Base-by-base conservation (phyloP, 2,888 invertebrate genomes). In the Sycophila texana region DNA sequence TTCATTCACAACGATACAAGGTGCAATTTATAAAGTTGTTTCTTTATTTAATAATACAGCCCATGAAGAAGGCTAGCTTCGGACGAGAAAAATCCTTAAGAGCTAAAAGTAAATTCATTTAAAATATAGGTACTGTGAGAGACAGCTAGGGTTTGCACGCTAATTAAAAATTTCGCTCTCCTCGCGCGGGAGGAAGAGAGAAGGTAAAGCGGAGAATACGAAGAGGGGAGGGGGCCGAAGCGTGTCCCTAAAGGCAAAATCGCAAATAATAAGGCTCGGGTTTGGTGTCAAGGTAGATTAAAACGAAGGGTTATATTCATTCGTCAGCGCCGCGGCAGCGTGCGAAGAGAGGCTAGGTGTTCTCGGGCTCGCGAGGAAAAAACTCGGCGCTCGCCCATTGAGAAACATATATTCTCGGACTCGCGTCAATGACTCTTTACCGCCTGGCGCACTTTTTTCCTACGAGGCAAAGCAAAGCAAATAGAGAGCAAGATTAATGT, bases 401-500 rank as follows among this genome's bases (percentile, higher is more conserved):
- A 73, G 68, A 74, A 58, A 47, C 63, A 55, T 55, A 47, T 67
- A 67, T 66, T 60, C 72, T 18, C 30, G 13, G 4, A 3, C 53
- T 14, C 72, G 67, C 73, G 73, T 77, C 77, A 77, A 73, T 77
- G 65, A 51, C 26, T 60, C 66, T 75, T 75, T 70, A 63, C 55
- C 22, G n/a, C 47, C 18, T 30, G 26, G 70, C 5, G 66, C 39
- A 10, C 39, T 39, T 39, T 66, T 71, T 77, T 77, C 51, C 30
- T 30, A 55, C 39, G 26, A 10, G 20, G 26, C 57, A 30, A 14
- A 30, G 55, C 47, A 61, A 74, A 67, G 73, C 78, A 78, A 70
- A 78, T 74, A 78, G 73, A 78, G 78, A 78, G 78, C 73, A 78
- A 78, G 78, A 78, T 78, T 78, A 78, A 78, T 78, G 73, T 78